Base-by-base conservation (phyloP, 1,140 invertebrate genomes). In the Sitodiplosis mosellana region DNA sequence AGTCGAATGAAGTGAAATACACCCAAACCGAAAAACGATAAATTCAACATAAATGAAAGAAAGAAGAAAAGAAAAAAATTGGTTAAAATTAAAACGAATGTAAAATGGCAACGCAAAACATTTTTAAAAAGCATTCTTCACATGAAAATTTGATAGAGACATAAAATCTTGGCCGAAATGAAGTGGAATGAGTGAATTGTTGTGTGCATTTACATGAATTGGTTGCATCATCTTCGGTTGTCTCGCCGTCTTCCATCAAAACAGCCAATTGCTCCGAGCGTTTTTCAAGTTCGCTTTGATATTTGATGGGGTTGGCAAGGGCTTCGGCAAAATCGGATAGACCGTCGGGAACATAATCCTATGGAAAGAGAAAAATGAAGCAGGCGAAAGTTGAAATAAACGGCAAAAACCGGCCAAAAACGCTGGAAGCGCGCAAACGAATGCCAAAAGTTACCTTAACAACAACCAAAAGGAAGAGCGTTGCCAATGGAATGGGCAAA, bases 301-400 rank as follows among this genome's bases (percentile, higher is more conserved):
- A 96, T 59, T 95, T 94, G 51, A 95, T 93, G 0, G 94, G 95
- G 70, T 97, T 97, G 10, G 91, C 91, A 48, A 99, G 65, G 4
- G 93, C 93, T 64, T 97, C 92, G 3, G 95, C 95, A 61, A 98
- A 81, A 59, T 93, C 90, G 50, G 83, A 87, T 44, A 87, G 73
- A 52, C 78, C 88, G 64, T 98, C 90, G 1, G 95, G 95, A 22
- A 99, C 92, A 64, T 98, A 99, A 62, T 93, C 89, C 66, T 68
- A 51, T 0, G 27, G 46, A 51, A 44, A 36, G 42, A 46, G 21
- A 50, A 21, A 44, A 34, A 11, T n/a, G 12, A 8, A 46, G 3
- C n/a, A 20, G 21, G 14, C 5, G 10, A 19, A 19, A 41, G 15
- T 6, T 41, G n/a, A 5, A 48, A 19, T 12, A 48, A 3, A 14